phyloP scores from a whole-genome alignment of 2,113 vertebrate species.

The Ceuthmochares aereus region DNA sequence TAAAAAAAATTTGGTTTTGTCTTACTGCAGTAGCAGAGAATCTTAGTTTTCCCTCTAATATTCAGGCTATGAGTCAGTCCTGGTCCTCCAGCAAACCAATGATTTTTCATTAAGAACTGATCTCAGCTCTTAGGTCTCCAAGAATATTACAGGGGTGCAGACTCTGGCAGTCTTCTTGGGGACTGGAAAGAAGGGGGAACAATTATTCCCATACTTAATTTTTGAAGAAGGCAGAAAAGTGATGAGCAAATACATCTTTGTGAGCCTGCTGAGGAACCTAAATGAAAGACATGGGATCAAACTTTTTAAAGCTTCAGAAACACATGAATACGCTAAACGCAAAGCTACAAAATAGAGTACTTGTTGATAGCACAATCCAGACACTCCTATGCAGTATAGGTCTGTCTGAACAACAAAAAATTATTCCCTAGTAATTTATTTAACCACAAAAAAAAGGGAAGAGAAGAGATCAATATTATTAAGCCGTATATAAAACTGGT shows the following conservation, averaged over 20 bases:
- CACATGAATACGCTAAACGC: fast-evolving
- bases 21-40: neutral
- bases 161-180: neutral
- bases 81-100: neutral
- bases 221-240: neutral
- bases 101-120: neutral
- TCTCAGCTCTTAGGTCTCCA: neutral
- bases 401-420: neutral
- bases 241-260: neutral
- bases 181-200: neutral
- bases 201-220: neutral
- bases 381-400: neutral
- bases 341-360: neutral
- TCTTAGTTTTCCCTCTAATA: neutral
- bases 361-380: neutral
- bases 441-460: neutral
- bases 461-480: neutral
- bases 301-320: neutral
- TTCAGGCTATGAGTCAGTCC: neutral
- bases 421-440: neutral
- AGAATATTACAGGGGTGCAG: neutral
- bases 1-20: neutral
- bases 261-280: neutral
- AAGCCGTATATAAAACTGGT: neutral
- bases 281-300: neutral